Percentiles rank a stretch among this genome's conserved stretches.
These are phyloP conservation scores for Coluber constrictor DNA, from an alignment of 2,797 vertebrate species.

Conservation along the genomic window DNA sequence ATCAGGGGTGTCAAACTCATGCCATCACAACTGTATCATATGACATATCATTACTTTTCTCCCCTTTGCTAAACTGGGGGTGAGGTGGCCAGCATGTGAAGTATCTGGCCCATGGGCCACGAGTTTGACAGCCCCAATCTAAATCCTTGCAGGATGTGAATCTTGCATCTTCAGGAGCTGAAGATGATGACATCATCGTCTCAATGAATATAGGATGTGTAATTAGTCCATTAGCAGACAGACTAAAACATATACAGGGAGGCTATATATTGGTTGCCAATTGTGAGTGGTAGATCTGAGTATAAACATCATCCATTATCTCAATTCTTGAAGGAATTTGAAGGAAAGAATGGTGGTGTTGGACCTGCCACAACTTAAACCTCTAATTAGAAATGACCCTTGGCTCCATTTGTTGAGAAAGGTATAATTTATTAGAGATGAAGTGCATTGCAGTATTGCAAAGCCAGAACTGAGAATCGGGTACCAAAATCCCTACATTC, in stretches of 20 bases:
- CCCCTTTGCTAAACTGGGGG: no score
- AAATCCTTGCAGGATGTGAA: not conserved
- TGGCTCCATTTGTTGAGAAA: no score
- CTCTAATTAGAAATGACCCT: no score
- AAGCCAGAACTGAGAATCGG: no score
- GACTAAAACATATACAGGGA: not conserved
- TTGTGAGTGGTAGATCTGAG: not conserved
- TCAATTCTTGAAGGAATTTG: not conserved
- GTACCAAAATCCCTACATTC: no score
- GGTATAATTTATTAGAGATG: no score
- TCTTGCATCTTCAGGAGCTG: not conserved
- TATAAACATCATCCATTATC: not conserved
- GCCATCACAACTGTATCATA: no score
- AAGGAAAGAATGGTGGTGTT: not conserved
- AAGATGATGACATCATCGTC: not conserved
- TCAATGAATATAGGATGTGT: not conserved
- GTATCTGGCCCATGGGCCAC: fast-evolving
- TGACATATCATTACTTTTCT: no score
- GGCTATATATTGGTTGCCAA: not conserved
- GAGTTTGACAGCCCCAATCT: no score
- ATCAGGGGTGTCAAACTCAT: not conserved
- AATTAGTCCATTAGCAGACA: not conserved
- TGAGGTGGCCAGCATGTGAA: no score
- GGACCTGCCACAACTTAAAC: no score
- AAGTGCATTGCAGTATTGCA: no score